Evolutionary conservation across 2,113 vertebrate species (phyloP), one percentile per base, ranked within the genome.

Genomic region (Nothoprocta pentlandii): DNA sequence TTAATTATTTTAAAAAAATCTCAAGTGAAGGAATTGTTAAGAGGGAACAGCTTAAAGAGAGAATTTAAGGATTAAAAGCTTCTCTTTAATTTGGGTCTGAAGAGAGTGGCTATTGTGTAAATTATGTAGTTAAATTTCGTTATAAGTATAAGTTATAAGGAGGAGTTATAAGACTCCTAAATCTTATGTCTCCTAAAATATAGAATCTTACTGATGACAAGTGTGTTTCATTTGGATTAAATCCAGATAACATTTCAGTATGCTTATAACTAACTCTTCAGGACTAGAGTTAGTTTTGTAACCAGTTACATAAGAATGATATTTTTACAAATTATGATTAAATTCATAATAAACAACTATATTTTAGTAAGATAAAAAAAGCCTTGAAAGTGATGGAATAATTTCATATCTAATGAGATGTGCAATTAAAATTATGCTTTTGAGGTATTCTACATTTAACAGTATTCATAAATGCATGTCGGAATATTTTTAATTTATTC

Each of bases 381-480:
- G 0, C 16, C 14, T 44, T 58, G 32, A 78, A 78, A 81, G 3
- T 3, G 34, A 34, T n/a, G 12, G 6, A 77, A 84, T 64, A 84
- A 85, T 75, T 68, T 79, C 13, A 71, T 67, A 21, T 93, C 64
- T 95, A 94, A 79, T 34, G 20, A 85, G n/a, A 41, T 23, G 20
- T n/a, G 46, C 68, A 81, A 49, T 95, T 88, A 87, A 77, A 30
- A 61, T 47, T 58, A 15, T 20, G 47, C 84, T 94, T 95, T 53
- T 51, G 82, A 89, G 68, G 39, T 66, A 5, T 17, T 61, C 6
- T 70, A 76, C 53, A 58, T 86, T 85, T 83, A 94, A 56, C 69
- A 94, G 36, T 61, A 92, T 39, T 95, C 89, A 94, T 84, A 80
- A 91, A 71, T 56, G 47, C 30, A 64, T 71, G 75, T 84, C 80